phyloP scores from a whole-genome alignment of 2,113 vertebrate genomes.

The Chunga burmeisteri region DNA sequence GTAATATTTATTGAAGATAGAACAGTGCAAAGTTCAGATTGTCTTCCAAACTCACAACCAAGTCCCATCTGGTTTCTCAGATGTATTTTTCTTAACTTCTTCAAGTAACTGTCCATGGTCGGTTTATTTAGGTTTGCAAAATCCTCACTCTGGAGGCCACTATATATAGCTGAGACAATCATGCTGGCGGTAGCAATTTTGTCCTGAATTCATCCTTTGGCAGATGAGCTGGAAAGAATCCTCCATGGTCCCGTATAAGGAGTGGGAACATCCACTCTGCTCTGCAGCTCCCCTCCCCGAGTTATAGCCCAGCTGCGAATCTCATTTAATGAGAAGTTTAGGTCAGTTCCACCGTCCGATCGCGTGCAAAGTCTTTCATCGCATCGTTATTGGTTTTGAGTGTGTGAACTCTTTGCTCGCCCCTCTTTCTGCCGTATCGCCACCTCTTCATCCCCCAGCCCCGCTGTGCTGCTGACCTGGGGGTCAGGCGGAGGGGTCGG shows the following conservation, averaged over 20 bases:
- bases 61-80: neutral
- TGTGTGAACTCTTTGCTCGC: fast-evolving
- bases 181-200: neutral
- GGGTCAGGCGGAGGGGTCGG: neutral
- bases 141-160: neutral
- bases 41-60: neutral
- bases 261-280: neutral
- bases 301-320: neutral
- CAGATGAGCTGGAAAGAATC: neutral
- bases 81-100: neutral
- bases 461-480: neutral
- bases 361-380: neutral
- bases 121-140: neutral
- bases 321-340: neutral
- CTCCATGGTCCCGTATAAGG: neutral
- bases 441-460: neutral
- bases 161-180: neutral
- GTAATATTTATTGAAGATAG: neutral
- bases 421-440: neutral
- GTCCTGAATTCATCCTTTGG: neutral
- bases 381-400: too few species aligned
- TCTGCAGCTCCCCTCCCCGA: neutral
- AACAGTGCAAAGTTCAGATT: neutral
- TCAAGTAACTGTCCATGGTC: neutral
- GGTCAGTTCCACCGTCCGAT: neutral